Evolutionary conservation across 2,797 vertebrate genomes (phyloP).

Genomic region (Leptodactylus fallax): DNA sequence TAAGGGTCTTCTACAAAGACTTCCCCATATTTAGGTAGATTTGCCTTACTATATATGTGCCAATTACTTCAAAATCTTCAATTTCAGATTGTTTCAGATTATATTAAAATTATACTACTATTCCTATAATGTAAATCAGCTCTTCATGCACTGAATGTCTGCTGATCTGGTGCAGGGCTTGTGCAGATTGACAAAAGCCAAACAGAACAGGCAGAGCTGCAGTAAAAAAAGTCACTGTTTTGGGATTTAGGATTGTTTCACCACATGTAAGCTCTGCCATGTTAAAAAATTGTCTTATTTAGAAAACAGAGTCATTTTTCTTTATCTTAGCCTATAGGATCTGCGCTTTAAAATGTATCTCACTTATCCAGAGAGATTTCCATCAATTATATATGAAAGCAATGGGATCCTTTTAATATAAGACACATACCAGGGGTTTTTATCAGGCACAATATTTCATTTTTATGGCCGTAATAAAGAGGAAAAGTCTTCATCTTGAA

Average conservation of each 20-base stretch:
- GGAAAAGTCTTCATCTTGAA: slow-evolving; percentile 25
- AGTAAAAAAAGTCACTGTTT: neutral
- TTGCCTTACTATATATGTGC: neutral
- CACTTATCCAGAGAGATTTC: neutral
- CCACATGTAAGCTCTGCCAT: neutral
- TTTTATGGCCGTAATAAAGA: slow-evolving; percentile 49
- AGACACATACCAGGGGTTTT: slow-evolving; percentile 22
- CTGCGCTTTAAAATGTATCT: slow-evolving; percentile 6
- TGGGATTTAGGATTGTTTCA: neutral
- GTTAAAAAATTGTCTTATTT: too few species aligned
- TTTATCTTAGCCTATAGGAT: neutral
- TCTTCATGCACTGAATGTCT: too few species aligned
- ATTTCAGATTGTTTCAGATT: neutral
- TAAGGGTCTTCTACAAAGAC: too few species aligned
- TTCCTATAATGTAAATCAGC: too few species aligned
- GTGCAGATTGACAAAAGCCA: neutral
- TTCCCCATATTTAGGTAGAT: too few species aligned
- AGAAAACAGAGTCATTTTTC: neutral
- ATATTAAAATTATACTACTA: too few species aligned
- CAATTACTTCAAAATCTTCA: neutral
- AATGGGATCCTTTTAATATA: slow-evolving; percentile 15
- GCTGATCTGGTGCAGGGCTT: neutral
- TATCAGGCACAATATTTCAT: slow-evolving; percentile 31
- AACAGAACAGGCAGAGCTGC: neutral
- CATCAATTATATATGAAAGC: slow-evolving; percentile 23